Conservation (phyloP, 53 echinoderm and acorn worm species). For the Arbacia lixula region DNA sequence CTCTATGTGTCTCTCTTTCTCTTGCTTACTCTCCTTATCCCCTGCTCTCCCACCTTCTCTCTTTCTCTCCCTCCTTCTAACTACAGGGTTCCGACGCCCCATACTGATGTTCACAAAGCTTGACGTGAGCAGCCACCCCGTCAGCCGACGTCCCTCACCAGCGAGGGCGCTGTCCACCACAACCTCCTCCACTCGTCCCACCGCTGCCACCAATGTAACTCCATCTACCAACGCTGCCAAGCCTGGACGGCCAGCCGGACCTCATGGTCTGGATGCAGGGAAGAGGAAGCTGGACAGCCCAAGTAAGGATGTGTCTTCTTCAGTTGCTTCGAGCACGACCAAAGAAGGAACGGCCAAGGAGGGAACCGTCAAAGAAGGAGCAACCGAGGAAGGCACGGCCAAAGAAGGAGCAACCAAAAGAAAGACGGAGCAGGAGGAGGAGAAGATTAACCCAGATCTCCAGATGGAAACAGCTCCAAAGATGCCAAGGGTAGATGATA, state of each 20-base stretch:
- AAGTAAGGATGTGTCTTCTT: too few relatives aligned
- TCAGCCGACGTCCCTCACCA: constrained; percentile 31
- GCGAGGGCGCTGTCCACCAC: not conserved
- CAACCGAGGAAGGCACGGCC: not conserved
- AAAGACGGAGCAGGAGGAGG: not conserved
- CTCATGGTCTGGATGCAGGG: not conserved
- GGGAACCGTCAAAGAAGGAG: constrained; percentile 1
- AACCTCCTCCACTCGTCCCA: not conserved
- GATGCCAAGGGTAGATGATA: too few relatives aligned
- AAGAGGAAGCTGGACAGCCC: not conserved
- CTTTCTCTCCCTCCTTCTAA: not conserved
- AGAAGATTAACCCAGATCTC: too few relatives aligned
- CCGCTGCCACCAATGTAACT: not conserved
- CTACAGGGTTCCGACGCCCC: constrained; percentile 89
- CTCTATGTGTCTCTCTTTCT: too few relatives aligned
- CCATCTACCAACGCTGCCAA: not conserved
- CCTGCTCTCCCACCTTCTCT: too few relatives aligned
- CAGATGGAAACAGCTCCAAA: too few relatives aligned
- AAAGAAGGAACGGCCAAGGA: not conserved
- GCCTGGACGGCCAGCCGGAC: not conserved
- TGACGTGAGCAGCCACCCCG: constrained; percentile 20
- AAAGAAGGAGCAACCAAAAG: not conserved
- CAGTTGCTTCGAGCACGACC: too few relatives aligned
- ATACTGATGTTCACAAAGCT: constrained; percentile 92
- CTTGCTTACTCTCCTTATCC: too few relatives aligned